Evolutionary conservation across 2,113 vertebrate genomes (phyloP).

Genomic region (Aramus guarauna): DNA sequence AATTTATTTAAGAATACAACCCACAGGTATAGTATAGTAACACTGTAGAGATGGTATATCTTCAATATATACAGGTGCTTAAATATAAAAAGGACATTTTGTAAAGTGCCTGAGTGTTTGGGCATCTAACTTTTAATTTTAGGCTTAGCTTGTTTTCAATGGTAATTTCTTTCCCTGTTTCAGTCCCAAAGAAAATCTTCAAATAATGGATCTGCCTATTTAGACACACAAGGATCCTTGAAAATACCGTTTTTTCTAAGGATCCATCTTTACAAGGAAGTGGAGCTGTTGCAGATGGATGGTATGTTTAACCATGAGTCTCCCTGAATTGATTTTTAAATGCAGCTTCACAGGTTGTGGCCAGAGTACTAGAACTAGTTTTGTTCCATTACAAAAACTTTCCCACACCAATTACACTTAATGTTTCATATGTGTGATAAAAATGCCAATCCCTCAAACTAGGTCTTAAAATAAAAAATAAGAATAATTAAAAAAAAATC

Average conservation of each 20-base stretch:
- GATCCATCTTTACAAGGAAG: background rate
- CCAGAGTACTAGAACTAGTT: background rate
- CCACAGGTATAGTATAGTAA: background rate
- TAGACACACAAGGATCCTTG: background rate
- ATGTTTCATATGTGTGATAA: background rate
- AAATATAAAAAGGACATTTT: background rate
- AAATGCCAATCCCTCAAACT: background rate
- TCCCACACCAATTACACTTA: background rate
- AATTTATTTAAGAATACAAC: background rate
- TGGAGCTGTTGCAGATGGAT: background rate
- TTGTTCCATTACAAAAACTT: background rate
- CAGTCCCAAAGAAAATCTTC: background rate
- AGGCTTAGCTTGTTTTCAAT: background rate
- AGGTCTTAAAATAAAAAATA: background rate
- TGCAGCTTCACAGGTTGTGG: background rate
- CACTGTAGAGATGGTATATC: background rate
- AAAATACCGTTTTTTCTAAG: background rate
- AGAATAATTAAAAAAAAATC: too few relatives aligned
- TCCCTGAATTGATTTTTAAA: background rate
- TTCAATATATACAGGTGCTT: background rate
- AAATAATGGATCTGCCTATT: background rate
- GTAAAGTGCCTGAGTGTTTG: background rate
- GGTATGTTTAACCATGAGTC: background rate
- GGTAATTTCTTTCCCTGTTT: background rate
- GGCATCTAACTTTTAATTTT: background rate